Conservation (phyloP, 2,113 vertebrate species). For the Daboia siamensis region DNA sequence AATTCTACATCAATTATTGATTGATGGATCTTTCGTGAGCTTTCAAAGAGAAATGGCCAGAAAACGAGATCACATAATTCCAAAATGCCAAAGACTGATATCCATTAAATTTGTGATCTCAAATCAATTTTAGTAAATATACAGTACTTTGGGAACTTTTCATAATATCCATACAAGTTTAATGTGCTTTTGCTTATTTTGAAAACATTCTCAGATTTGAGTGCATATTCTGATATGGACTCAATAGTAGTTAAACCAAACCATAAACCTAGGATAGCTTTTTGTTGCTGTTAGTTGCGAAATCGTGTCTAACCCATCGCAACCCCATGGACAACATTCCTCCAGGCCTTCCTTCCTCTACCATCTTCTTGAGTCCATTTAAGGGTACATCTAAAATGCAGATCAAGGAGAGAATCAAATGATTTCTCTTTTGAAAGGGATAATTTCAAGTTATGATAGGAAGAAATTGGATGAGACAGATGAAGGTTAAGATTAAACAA, state of each 20-base stretch:
- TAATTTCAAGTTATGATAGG: background rate
- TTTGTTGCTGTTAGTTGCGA: too few species aligned
- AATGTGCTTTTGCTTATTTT: background rate
- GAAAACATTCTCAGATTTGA: background rate
- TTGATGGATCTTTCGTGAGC: background rate
- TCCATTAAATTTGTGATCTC: background rate
- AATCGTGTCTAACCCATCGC: too few species aligned
- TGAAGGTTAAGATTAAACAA: slow-evolving; percentile 12
- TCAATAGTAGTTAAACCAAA: background rate
- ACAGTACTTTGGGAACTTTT: background rate
- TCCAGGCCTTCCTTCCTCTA: too few species aligned
- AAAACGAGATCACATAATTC: background rate
- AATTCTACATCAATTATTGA: background rate
- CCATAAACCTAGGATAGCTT: background rate
- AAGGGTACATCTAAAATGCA: background rate
- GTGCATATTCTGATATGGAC: background rate
- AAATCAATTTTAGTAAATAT: background rate
- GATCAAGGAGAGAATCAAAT: background rate
- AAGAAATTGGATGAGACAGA: background rate
- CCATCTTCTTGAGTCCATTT: background rate
- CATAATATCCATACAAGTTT: background rate
- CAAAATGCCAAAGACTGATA: background rate
- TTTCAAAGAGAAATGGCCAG: background rate
- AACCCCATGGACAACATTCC: too few species aligned
- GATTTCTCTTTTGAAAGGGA: background rate